Evolutionary conservation across 2,797 vertebrate genomes (phyloP), one percentile per base, ranked within the genome.

Genomic region (Enteromius unitaeniatus): DNA sequence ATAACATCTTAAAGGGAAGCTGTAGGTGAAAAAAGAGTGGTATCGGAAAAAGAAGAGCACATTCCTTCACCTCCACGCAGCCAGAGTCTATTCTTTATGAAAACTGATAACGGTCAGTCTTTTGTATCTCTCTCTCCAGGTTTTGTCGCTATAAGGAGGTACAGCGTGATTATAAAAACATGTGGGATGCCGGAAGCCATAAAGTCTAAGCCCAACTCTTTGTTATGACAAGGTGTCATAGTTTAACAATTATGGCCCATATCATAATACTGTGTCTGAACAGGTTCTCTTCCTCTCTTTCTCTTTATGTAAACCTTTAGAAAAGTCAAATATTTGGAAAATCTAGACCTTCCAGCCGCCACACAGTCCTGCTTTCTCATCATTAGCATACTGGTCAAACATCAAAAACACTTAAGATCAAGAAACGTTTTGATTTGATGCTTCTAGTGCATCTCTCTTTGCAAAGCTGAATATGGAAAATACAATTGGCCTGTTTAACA

Each of bases 171-270:
- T 93, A 92, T 86, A 91, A 93, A 93, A 94, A 94, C 92, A 92
- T 88, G 85, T 82, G 91, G 91, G 92, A 85, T 90, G 90, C 93
- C 92, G 94, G 93, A 95, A 95, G 91, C 92, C 91, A 91, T 92
- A 91, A 92, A 93, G 92, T 91, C 92, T 85, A 83, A 87, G 86
- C 92, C 91, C 91, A 92, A 92, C 91, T 88, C 88, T 47, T 85
- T 93, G 93, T 91, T 94, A 93, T 94, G 94, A 95, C 94, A 94
- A 89, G 91, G 92, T 89, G 91, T 91, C 89, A 91, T 92, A 92
- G 89, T 92, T 92, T 72, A 94, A 94, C 92, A 94, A 93, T 94
- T 79, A 60, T 82, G 42, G 90, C 86, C 89, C 91, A 92, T 92
- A 92, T 93, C 92, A 93, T 86, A 91, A 82, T 34, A 42, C 76